phyloP scores from a whole-genome alignment of 2,113 vertebrate species.

The Colius striatus region DNA sequence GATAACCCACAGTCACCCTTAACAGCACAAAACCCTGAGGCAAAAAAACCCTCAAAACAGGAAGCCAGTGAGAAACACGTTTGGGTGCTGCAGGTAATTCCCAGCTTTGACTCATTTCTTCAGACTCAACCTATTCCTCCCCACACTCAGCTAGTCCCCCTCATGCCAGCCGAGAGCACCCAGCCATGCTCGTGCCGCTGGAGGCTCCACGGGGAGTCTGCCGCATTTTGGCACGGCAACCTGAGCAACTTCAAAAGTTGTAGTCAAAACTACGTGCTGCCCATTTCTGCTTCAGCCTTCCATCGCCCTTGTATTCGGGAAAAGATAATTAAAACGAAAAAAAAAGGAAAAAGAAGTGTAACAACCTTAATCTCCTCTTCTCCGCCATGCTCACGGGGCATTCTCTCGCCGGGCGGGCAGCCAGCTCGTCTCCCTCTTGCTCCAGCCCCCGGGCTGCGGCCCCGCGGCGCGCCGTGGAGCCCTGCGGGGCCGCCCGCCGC shows the following conservation, averaged over 20 bases:
- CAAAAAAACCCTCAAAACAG: neutral
- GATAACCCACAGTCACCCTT: neutral
- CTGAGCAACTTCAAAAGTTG: neutral
- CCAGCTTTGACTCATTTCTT: neutral
- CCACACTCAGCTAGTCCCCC: neutral
- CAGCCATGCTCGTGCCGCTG: fast-evolving
- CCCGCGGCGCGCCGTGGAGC: neutral
- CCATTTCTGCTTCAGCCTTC: neutral
- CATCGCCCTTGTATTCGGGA: fast-evolving
- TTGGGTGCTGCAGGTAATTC: neutral
- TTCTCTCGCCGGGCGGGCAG: slow-evolving; percentile 72
- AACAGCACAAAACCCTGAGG: neutral
- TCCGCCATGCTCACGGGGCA: slow-evolving; percentile 73
- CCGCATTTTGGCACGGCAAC: fast-evolving
- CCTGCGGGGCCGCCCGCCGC: neutral
- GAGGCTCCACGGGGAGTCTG: neutral
- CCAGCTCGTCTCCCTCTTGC: neutral
- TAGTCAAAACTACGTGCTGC: neutral
- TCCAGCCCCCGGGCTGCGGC: neutral
- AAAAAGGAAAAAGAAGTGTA: neutral
- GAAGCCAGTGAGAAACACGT: fast-evolving
- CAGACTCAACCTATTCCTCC: neutral
- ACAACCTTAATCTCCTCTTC: slow-evolving; percentile 83
- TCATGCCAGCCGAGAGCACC: neutral
- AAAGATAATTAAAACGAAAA: neutral